These are phyloP conservation scores for Metridium senile DNA, from an alignment of 92 coral and sea anemone genomes.

Conservation along the genomic window DNA sequence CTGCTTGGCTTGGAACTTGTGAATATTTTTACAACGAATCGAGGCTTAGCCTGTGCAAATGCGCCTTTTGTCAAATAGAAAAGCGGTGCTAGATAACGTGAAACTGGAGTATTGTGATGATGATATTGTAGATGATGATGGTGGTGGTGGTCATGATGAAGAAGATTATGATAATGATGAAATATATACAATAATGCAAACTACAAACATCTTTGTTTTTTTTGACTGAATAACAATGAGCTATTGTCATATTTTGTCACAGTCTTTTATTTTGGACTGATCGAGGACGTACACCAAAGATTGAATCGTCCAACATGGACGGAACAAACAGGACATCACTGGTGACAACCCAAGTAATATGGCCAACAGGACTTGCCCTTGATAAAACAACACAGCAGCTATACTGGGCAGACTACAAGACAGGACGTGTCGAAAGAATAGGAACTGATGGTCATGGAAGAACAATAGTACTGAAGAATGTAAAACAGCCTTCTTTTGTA, in stretches of 20 bases:
- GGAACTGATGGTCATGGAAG: slow-evolving; percentile 63
- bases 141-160: too few relatives aligned
- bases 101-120: too few relatives aligned
- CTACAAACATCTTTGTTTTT: too few relatives aligned
- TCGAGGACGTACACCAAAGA: slow-evolving; percentile 74
- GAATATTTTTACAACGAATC: too few relatives aligned
- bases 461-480: slow-evolving; percentile 45
- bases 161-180: too few relatives aligned
- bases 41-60: too few relatives aligned
- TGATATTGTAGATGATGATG: too few relatives aligned
- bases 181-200: too few relatives aligned
- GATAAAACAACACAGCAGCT: slow-evolving; percentile 64
- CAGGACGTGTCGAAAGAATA: slow-evolving; percentile 60
- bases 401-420: slow-evolving; percentile 86
- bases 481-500: slow-evolving; percentile 62
- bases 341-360: slow-evolving; percentile 53
- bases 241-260: not conserved
- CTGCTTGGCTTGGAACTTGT: too few relatives aligned
- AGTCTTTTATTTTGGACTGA: slow-evolving; percentile 90
- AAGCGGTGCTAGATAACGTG: too few relatives aligned
- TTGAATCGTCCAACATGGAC: slow-evolving; percentile 71
- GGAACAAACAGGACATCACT: slow-evolving; percentile 68
- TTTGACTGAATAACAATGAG: not conserved
- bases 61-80: too few relatives aligned
- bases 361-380: slow-evolving; percentile 82